Percentiles rank a stretch among this genome's conserved stretches.
Evolutionary conservation across 2,113 vertebrate genomes (phyloP).

Genomic region (Entelurus aequoreus): DNA sequence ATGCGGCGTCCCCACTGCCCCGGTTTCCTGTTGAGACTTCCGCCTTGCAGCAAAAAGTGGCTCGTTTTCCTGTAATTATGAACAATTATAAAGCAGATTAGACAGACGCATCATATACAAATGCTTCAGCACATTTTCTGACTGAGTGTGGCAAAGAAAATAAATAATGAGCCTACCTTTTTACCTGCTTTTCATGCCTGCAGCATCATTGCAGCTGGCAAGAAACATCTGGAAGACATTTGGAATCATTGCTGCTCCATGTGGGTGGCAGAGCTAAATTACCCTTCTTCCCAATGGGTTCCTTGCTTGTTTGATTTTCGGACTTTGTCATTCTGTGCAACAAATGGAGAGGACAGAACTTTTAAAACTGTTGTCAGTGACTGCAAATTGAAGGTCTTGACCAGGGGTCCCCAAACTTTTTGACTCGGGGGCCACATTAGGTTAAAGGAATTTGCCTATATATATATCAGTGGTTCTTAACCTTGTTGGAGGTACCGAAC

Average conservation of each 20-base stretch:
- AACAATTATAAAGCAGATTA: constrained; percentile 33
- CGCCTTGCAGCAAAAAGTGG: constrained; percentile 44
- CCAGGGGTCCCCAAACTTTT: no score
- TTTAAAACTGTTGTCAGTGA: no score
- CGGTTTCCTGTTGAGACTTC: neutral
- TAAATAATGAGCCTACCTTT: neutral
- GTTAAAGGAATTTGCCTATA: no score
- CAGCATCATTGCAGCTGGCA: constrained; percentile 9
- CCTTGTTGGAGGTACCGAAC: no score
- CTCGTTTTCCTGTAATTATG: constrained; percentile 53
- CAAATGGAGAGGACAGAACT: no score
- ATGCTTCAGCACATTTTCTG: neutral
- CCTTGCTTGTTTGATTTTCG: constrained; percentile 18
- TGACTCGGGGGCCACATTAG: no score
- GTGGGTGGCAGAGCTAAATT: constrained; percentile 59
- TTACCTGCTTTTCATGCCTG: constrained; percentile 40
- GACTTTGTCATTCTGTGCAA: constrained; percentile 12
- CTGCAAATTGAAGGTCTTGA: no score
- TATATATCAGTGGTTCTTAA: no score
- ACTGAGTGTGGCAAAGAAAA: constrained; percentile 4
- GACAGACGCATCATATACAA: neutral
- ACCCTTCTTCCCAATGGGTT: constrained; percentile 28
- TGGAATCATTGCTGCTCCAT: constrained; percentile 39
- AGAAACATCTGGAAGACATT: constrained; percentile 61
- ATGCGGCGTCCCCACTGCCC: neutral